Base-by-base conservation (phyloP, 2,888 invertebrate species). In the Gari tellinella region DNA sequence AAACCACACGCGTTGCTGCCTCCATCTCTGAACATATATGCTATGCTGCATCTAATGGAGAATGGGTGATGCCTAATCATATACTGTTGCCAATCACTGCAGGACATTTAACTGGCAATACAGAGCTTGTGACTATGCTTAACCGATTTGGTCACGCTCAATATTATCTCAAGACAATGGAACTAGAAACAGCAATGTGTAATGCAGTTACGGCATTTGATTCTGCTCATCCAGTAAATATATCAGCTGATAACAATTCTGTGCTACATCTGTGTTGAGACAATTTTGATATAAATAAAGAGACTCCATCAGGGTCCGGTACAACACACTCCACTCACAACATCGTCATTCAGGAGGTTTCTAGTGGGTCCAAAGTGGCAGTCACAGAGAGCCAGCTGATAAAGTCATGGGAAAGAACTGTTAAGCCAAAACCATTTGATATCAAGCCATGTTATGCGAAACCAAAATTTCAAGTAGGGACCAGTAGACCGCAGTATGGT, bases 201-300 rank as follows among this genome's bases (percentile, higher is more conserved):
- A 67, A 72, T 26, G 15, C 37, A 12, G 49, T 70, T 2, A 40
- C 51, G 0, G 19, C 19, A 10, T 7, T 21, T 4, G 62, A 64
- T 4, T 31, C 49, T 10, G 53, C 64, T 37, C 26, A 73, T 2
- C 73, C 65, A 14, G 23, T 37, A 26, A 53, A 26, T 5, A 64
- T 79, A 19, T 67, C 56, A 1, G 4, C 23, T 1, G 45, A 55
- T 17, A 68, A 67, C 49, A 75, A 79, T 26, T 5, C 41, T 1
- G 56, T 68, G 1, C 46, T 61, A n/a, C 69, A 80, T 38, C 46
- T 60, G 7, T 72, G 60, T 15, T 79, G 66, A 70, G 78, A 72
- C 58, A 70, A 75, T 19, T 68, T 72, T 60, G 79, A 72, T 40
- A n/a, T 72, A 23, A 64, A 65, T 63, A 72, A 79, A 48, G 74